Evolutionary conservation across 2,888 invertebrate genomes (phyloP), one percentile per base, ranked within the genome.

Genomic region (Trichacis sp.): DNA sequence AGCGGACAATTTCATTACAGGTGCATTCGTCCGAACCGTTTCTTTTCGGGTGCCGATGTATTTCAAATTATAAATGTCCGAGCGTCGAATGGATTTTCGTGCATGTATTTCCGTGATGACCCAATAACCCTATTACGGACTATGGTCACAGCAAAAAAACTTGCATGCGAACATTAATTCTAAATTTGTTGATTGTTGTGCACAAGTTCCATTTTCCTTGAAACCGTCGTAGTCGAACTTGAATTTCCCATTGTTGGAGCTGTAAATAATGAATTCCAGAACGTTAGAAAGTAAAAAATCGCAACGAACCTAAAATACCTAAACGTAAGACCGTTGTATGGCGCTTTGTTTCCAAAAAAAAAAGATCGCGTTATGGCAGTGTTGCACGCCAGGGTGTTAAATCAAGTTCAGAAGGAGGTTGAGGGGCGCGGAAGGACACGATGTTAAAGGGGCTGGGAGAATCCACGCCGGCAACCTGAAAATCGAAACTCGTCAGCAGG

Each of bases 401-500:
- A 48, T 48, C 15, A 29, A 48, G 30, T 48, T 48, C 48, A 15
- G 12, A 24, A 48, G 15, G 48, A 48, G 48, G 46, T 46, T 17
- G n/a, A 12, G 20, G 46, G 24, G 20, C 20, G 15, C 19, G 30
- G 48, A 48, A 19, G 48, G 48, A 29, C 48, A 9, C 14, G 14
- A 12, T 33, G 14, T 47, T 8, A 12, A 33, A 12, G 62, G 55
- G 52, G 43, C 38, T 45, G 55, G 53, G 63, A 33, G n/a, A 33
- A 67, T 63, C 59, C 67, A 51, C 63, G 67, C 63, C 67, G 62
- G 56, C 57, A 49, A 60, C 67, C 67, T 63, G 60, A 46, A 56
- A 36, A 50, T 48, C 60, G 53, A 19, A 18, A 45, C 29, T 54
- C 51, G 52, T 53, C 48, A 60, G 69, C 43, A 62, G 66, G 64